Percentiles rank a stretch among this genome's conserved stretches.
Conservation (phyloP, 2,113 vertebrate genomes). For the Otocyon megalotis region DNA sequence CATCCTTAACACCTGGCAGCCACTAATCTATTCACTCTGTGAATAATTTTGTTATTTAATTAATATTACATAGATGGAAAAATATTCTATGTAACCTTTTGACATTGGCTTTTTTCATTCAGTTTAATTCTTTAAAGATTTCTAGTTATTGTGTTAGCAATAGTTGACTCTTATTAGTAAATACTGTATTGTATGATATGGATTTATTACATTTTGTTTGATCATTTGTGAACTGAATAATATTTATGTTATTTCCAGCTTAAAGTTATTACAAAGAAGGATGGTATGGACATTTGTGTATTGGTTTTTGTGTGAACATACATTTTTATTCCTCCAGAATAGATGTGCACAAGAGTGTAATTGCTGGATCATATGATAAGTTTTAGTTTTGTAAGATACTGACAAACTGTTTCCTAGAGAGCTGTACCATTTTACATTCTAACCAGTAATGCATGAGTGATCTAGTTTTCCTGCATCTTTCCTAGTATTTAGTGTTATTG, state of each 20-base stretch:
- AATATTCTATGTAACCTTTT: neutral
- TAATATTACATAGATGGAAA: neutral
- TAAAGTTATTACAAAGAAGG: neutral
- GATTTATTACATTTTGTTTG: neutral
- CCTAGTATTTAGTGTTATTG: neutral
- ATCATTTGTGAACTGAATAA: neutral
- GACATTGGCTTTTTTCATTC: neutral
- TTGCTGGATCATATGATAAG: neutral
- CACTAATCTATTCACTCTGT: neutral
- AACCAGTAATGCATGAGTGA: neutral
- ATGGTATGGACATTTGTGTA: neutral
- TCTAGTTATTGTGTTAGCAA: neutral
- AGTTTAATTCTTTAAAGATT: neutral
- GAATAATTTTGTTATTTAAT: neutral
- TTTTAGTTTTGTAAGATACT: conserved; percentile 4
- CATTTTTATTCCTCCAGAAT: neutral
- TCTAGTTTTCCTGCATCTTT: neutral
- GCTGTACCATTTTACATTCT: neutral
- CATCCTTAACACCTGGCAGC: neutral
- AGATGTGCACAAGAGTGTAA: neutral
- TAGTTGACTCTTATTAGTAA: neutral
- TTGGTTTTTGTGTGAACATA: neutral
- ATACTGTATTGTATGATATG: neutral
- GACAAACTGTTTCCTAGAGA: neutral
- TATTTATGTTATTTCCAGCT: neutral